Percentiles rank a stretch among this genome's conserved stretches.
phyloP scores from a whole-genome alignment of 2,888 invertebrate genomes.

The Pristionchus fissidentatus region DNA sequence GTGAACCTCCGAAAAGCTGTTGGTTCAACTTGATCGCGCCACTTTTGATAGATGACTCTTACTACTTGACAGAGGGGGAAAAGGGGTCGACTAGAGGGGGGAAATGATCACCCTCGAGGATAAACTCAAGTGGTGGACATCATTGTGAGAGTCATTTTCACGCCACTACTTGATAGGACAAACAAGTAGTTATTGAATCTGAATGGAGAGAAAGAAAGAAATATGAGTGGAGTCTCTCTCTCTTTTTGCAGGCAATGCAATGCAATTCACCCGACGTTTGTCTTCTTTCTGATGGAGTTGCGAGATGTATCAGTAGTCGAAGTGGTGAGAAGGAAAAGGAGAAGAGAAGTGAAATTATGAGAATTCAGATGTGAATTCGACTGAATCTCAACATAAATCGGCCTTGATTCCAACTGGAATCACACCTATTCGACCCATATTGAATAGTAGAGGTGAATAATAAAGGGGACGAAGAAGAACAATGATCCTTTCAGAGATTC shows the following conservation, averaged over 20 bases:
- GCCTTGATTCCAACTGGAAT: background rate
- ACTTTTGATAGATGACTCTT: constrained; percentile 15
- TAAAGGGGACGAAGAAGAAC: background rate
- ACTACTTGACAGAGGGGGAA: constrained; percentile 21
- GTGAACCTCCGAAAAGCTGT: background rate
- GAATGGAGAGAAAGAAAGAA: background rate
- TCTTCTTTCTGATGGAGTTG: constrained; percentile 28
- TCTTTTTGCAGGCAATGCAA: background rate
- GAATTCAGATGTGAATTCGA: background rate
- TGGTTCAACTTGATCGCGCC: background rate
- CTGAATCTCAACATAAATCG: background rate
- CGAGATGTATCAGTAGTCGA: constrained; percentile 22
- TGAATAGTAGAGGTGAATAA: background rate
- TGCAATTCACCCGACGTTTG: constrained; percentile 36
- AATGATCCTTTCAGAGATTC: background rate
- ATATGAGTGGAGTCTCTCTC: background rate
- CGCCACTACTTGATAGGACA: background rate
- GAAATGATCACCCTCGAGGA: background rate
- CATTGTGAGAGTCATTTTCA: no score
- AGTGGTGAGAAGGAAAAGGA: background rate
- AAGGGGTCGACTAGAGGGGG: constrained; percentile 4
- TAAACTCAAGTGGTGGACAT: constrained; percentile 2
- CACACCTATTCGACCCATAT: constrained; percentile 19
- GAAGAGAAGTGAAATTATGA: background rate
- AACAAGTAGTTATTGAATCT: background rate